Base-by-base conservation (phyloP, 37 sponge, comb jelly and placozoan species). In the Corticium candelabrum region DNA sequence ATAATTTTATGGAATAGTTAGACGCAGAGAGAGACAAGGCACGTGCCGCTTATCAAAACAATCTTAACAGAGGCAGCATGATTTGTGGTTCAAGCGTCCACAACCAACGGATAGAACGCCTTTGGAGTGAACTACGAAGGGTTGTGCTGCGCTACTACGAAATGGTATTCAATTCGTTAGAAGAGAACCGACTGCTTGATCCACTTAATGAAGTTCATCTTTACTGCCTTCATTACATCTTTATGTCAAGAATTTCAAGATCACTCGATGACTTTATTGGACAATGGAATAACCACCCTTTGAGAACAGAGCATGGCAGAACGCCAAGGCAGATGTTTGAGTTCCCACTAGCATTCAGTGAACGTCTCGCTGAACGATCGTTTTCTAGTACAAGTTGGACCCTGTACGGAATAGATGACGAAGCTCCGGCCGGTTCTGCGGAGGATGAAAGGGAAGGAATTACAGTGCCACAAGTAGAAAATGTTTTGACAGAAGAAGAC, bases 61-160 rank as follows among this genome's bases (percentile, higher is more conserved):
- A n/a, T n/a, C n/a, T 74, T 32, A 82, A 68, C 32, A 68, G 90
- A 70, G 77, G 78, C 3, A 85, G 83, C 74, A 41, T 82, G 35
- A 89, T 89, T 1, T 38, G 41, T 30, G 83, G 90, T 5, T 35
- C 71, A 56, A 85, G 81, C 79, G 77, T 85, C 7, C 89, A 89
- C 67, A 90, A 90, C 70, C 89, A 88, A 40, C 31, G 79, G 74
- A 82, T 88, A n/a, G 85, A 85, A 68, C 30, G 91, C 2, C 75
- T 90, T 85, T 87, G 91, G 87, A 76, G 79, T 39, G 87, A 90
- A 37, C 40, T 86, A 1, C 83, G 70, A 71, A 62, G 74, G 43
- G 91, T 84, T 1, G 83, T 86, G 71, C 36, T 87, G 27, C 34
- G 41, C 67, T 76, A 74, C 31, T 88, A 84, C 71, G 80, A 83